phyloP scores from a whole-genome alignment of 2,888 invertebrate species.

The Ernsta delagoae region DNA sequence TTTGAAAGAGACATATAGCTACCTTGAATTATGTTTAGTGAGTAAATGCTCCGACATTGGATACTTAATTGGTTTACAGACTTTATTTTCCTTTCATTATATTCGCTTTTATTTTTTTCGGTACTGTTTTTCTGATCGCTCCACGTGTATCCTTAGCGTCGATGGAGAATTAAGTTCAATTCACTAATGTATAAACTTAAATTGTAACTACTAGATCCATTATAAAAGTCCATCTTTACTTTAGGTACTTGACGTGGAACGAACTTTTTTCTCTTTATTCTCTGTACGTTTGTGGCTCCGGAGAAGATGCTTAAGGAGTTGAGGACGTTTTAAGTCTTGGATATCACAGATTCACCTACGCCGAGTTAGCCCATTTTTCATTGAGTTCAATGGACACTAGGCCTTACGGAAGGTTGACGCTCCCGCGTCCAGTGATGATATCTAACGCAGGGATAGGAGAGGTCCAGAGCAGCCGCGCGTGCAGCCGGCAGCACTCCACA shows the following conservation, averaged over 20 bases:
- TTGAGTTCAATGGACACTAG: background rate
- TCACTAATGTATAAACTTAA: background rate
- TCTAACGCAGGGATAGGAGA: conserved; percentile 85
- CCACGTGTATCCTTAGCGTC: background rate
- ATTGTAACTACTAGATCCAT: background rate
- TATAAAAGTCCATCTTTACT: too few species aligned
- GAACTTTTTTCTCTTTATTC: conserved; percentile 6
- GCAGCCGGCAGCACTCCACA: conserved; percentile 85
- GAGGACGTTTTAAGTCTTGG: background rate
- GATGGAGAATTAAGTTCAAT: conserved; percentile 22
- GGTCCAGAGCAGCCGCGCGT: conserved; percentile 71
- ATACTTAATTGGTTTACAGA: conserved; percentile 15
- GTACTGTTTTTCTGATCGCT: conserved; percentile 7
- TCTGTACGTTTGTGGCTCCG: background rate
- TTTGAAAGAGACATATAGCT: too few species aligned
- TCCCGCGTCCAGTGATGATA: conserved; percentile 73
- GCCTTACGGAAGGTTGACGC: conserved; percentile 23
- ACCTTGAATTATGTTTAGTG: background rate
- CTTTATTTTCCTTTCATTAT: conserved; percentile 22
- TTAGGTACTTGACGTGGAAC: background rate
- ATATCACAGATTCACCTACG: background rate
- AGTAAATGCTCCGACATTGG: conserved; percentile 29
- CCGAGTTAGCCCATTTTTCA: background rate
- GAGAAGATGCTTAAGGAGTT: background rate
- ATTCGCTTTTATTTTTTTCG: conserved; percentile 20